Evolutionary conservation across 2,888 invertebrate genomes (phyloP).

Genomic region (Dynastes hyllus): DNA sequence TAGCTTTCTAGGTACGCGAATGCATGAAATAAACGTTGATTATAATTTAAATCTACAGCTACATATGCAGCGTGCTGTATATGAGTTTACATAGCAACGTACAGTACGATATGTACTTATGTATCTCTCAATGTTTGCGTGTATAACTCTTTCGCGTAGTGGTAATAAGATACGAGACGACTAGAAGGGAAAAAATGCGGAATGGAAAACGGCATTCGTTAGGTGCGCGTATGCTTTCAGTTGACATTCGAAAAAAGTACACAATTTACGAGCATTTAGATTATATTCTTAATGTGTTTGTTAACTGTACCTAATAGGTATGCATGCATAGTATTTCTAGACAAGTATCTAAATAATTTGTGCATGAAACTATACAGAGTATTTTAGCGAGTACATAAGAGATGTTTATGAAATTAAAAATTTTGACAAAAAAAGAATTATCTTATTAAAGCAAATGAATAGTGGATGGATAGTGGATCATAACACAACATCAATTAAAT

Average conservation of each 20-base stretch:
- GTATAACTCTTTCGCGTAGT: not conserved
- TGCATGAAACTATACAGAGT: too few relatives aligned
- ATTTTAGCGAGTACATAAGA: too few relatives aligned
- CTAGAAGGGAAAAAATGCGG: not conserved
- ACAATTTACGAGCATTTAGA: slow-evolving; percentile 13
- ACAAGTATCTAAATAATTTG: too few relatives aligned
- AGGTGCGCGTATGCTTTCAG: not conserved
- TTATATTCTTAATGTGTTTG: slow-evolving; percentile 3
- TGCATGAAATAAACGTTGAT: slow-evolving; percentile 16
- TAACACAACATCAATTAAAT: too few relatives aligned
- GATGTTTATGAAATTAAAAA: too few relatives aligned
- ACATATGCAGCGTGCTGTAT: not conserved
- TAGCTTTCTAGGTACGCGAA: slow-evolving; percentile 30
- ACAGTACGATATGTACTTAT: not conserved
- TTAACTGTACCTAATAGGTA: slow-evolving; percentile 3
- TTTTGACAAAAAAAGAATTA: too few relatives aligned
- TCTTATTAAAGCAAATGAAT: too few relatives aligned
- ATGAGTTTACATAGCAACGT: not conserved
- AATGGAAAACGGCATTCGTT: slow-evolving; percentile 20
- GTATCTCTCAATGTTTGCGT: too few relatives aligned
- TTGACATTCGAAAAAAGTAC: not conserved
- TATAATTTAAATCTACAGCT: slow-evolving; percentile 34
- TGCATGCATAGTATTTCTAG: too few relatives aligned
- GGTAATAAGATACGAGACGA: not conserved
- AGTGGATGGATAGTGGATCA: too few relatives aligned